These are phyloP conservation scores for Aproaerema taeniolella DNA, from an alignment of 2,888 invertebrate genomes.

Conservation along the genomic window DNA sequence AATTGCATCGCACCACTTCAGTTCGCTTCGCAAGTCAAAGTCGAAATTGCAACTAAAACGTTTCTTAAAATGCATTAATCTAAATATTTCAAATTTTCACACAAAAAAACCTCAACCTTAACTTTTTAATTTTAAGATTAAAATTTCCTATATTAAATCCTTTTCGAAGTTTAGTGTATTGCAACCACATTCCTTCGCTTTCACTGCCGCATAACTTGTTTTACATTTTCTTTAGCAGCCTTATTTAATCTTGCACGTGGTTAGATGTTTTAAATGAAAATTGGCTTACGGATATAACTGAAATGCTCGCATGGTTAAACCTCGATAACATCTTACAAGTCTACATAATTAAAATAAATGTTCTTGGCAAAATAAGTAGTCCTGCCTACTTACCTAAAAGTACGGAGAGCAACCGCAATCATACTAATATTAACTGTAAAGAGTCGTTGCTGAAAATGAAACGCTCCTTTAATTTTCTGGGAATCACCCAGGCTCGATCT, in stretches of 20 bases:
- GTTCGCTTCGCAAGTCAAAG: constrained; percentile 51
- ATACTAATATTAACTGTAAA: constrained; percentile 65
- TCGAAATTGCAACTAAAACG: constrained; percentile 57
- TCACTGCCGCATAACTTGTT: constrained; percentile 23
- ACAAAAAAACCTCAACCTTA: constrained; percentile 43
- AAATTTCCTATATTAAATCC: constrained; percentile 32
- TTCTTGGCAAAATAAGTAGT: constrained; percentile 47
- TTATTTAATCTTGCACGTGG: constrained; percentile 22
- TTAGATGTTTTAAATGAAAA: constrained; percentile 5
- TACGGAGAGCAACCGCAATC: constrained; percentile 50
- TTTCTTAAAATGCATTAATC: constrained; percentile 63
- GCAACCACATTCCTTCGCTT: constrained; percentile 31
- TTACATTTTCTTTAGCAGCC: constrained; percentile 47
- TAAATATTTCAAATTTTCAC: constrained; percentile 41
- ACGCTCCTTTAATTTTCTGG: constrained; percentile 68
- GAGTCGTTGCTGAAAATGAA: constrained; percentile 60
- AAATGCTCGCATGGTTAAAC: constrained; percentile 18
- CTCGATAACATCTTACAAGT: constrained; percentile 34
- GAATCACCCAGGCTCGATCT: constrained; percentile 62
- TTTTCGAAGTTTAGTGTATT: constrained; percentile 42
- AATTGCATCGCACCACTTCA: constrained; percentile 36
- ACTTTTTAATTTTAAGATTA: constrained; percentile 39
- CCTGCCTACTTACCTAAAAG: constrained; percentile 39
- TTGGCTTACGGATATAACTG: neutral
- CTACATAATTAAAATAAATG: constrained; percentile 56